Percentiles rank a stretch among this genome's conserved stretches.
phyloP scores from a whole-genome alignment of 2,797 vertebrate species.

The Pogoniulus pusillus region DNA sequence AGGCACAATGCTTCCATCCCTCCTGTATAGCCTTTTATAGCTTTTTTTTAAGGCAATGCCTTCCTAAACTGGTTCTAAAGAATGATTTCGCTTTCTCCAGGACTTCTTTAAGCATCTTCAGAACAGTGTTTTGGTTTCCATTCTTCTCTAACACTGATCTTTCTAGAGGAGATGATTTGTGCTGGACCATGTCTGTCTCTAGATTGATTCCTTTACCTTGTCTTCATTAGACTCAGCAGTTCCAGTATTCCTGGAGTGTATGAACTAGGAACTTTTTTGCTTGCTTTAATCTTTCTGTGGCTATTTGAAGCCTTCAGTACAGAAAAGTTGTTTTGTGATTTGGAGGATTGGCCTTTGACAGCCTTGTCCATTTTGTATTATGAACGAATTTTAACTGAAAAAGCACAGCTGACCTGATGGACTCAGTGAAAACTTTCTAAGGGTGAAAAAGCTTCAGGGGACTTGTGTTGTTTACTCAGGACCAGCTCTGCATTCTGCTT shows the following conservation, averaged over 20 bases:
- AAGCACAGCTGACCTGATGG: background rate
- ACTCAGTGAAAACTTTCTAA: background rate
- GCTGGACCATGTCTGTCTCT: background rate
- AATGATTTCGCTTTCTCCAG: background rate
- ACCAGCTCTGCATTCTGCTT: background rate
- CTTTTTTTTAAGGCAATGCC: background rate
- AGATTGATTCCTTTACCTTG: background rate
- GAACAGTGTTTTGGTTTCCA: background rate
- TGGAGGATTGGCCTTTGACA: background rate
- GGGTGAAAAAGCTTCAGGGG: background rate
- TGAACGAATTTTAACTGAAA: background rate
- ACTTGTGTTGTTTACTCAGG: background rate
- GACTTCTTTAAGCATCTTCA: background rate
- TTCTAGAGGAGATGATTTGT: background rate
- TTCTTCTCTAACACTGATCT: background rate
- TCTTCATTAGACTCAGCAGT: background rate
- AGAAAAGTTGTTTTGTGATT: background rate
- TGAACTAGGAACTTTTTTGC: background rate
- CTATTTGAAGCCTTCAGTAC: background rate
- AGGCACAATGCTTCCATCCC: accelerated
- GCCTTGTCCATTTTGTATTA: background rate
- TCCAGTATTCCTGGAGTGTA: background rate
- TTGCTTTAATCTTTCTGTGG: background rate
- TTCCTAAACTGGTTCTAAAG: background rate
- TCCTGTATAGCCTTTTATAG: background rate